Evolutionary conservation across 2,888 invertebrate species (phyloP).

Genomic region (Apamea anceps): DNA sequence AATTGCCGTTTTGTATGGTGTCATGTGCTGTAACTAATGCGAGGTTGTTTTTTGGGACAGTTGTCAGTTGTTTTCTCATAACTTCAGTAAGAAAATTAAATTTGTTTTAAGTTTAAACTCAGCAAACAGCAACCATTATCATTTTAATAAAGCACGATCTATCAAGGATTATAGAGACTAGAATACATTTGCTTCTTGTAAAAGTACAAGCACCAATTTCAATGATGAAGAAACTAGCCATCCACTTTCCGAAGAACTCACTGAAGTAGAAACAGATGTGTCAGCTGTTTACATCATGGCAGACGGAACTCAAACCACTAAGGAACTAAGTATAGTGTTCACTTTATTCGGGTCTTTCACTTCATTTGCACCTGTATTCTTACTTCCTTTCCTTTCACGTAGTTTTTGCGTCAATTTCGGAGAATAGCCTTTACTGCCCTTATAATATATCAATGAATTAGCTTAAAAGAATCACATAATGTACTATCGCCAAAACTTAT

Average conservation of each 20-base stretch:
- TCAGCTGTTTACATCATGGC: conserved; percentile 26
- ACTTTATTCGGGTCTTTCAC: conserved; percentile 8
- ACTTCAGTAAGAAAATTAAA: not conserved
- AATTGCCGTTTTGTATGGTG: not conserved
- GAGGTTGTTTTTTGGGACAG: not conserved
- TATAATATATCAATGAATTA: not conserved
- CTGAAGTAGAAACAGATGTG: conserved; percentile 55
- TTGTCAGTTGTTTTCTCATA: not conserved
- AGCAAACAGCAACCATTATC: not conserved
- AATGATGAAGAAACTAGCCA: not conserved
- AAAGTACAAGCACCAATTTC: not conserved
- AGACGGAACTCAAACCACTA: conserved; percentile 48
- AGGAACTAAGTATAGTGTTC: conserved; percentile 3
- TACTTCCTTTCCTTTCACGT: conserved; percentile 24
- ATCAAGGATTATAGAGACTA: not conserved
- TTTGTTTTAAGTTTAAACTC: not conserved
- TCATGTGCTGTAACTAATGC: too few species aligned
- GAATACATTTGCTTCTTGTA: not conserved
- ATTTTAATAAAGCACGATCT: not conserved
- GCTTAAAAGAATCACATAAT: not conserved
- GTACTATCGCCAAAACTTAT: too few species aligned
- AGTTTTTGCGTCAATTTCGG: conserved; percentile 4
- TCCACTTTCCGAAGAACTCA: conserved; percentile 4
- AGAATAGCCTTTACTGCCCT: not conserved
- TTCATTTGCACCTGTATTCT: conserved; percentile 27